Evolutionary conservation across 2,797 vertebrate genomes (phyloP), one percentile per base, ranked within the genome.

Genomic region (Lepidocolaptes lacrymiger): DNA sequence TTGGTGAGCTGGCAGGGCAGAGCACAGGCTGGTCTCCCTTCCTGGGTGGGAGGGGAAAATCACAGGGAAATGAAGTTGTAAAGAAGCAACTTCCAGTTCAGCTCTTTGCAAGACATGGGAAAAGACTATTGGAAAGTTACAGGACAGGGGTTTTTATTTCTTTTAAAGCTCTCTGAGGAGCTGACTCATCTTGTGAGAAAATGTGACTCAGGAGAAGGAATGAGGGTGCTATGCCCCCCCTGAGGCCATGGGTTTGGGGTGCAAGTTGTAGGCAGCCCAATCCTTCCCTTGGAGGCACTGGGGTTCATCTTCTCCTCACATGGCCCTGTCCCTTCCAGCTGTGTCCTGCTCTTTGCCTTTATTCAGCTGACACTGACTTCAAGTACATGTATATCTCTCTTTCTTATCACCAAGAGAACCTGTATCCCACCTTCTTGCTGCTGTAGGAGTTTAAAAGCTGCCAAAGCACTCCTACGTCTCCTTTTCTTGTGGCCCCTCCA

Each of bases 171-270:
- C 28, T 67, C 67, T 32, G 0, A 0, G 55, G 36, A 62, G 34
- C 55, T 85, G 80, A 96, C 30, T 94, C 72, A 78, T 74, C 61
- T 87, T 90, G 69, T 75, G 54, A 62, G 39, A 6, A 73, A n/a
- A 36, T 24, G 55, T 85, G 69, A 87, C 75, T 73, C 64, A 68
- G 69, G 55, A 41, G 46, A 27, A 39, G 75, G 37, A 37, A 5
- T 2, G 49, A 91, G 72, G 67, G 54, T 46, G 46, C 62, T 79
- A 68, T 49, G 67, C 46, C 74, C 3, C 54, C 72, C 91, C 55
- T 92, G 7, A 1, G 92, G 92, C 78, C 56, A 30, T 7, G 36
- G 41, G 34, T 54, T 79, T 92, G 48, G 14, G 41, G 39, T 73
- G 52, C 68, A 91, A 92, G 54, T 32, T 62, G 87, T 74, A 51